Evolutionary conservation across 2,888 invertebrate species (phyloP).

Genomic region (Pandemis heparana): DNA sequence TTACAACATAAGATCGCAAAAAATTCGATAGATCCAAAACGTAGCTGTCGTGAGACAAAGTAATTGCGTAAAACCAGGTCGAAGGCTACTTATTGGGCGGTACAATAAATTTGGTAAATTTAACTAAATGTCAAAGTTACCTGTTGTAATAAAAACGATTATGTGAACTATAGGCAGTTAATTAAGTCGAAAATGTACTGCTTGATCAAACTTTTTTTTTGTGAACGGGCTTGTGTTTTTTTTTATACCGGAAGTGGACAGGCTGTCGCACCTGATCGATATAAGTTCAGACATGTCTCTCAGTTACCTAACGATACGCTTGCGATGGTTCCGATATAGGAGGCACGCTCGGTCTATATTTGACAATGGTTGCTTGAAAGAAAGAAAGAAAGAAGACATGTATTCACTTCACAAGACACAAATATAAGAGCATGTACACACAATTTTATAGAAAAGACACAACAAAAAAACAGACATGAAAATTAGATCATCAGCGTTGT

Average conservation of each 20-base stretch:
- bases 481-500: too few species aligned
- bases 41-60: slow-evolving; percentile 39
- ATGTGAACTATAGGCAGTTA: slow-evolving; percentile 7
- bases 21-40: slow-evolving; percentile 18
- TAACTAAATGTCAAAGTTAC: slow-evolving; percentile 37
- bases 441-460: too few species aligned
- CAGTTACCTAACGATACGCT: slow-evolving; percentile 78
- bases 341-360: background rate
- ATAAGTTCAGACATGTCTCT: slow-evolving; percentile 68
- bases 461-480: too few species aligned
- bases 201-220: slow-evolving; percentile 17
- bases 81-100: slow-evolving; percentile 34
- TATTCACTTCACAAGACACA: too few species aligned
- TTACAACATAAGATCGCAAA: slow-evolving; percentile 37
- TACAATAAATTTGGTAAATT: slow-evolving; percentile 36
- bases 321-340: slow-evolving; percentile 22
- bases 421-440: too few species aligned
- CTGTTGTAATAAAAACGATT: slow-evolving; percentile 21
- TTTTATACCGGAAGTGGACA: slow-evolving; percentile 62
- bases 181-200: slow-evolving; percentile 19
- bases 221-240: background rate
- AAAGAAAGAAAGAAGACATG: too few species aligned
- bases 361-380: background rate
- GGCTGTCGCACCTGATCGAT: slow-evolving; percentile 73
- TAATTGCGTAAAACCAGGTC: slow-evolving; percentile 43